These are phyloP conservation scores for Cheumatopsyche charites DNA, from an alignment of 1,140 invertebrate species.

Conservation along the genomic window DNA sequence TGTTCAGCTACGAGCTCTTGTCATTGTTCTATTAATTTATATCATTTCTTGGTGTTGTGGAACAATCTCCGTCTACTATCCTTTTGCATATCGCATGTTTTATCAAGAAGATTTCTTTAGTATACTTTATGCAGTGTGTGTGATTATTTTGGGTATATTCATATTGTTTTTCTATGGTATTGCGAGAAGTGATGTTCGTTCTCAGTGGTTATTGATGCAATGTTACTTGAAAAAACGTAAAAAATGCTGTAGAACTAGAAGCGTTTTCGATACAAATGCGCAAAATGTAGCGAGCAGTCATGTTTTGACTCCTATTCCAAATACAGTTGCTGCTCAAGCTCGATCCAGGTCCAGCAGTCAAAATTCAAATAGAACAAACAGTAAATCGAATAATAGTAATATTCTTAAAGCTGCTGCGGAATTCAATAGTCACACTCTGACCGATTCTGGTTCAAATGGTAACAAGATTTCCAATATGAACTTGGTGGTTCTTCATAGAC, in stretches of 20 bases:
- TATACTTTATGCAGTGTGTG: conserved; percentile 74
- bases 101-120: conserved; percentile 81
- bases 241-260: conserved; percentile 68
- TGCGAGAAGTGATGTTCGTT: conserved; percentile 79
- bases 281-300: conserved; percentile 61
- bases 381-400: conserved; percentile 63
- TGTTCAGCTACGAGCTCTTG: conserved; percentile 79
- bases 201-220: conserved; percentile 72
- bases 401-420: conserved; percentile 62
- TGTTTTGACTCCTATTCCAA: conserved; percentile 51
- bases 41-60: conserved; percentile 76
- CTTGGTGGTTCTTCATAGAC: conserved; percentile 70
- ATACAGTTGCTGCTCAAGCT: conserved; percentile 49
- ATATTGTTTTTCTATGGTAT: conserved; percentile 86
- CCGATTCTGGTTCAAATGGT: conserved; percentile 53
- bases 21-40: conserved; percentile 78
- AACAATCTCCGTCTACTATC: conserved; percentile 70
- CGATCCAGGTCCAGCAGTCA: conserved; percentile 68
- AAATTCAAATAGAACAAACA: conserved; percentile 63
- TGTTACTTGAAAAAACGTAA: conserved; percentile 67
- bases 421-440: conserved; percentile 58
- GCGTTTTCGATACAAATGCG: conserved; percentile 69
- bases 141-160: conserved; percentile 78
- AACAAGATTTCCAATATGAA: conserved; percentile 65
- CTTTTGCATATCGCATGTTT: conserved; percentile 64